Evolutionary conservation across 2,888 invertebrate species (phyloP), one percentile per base, ranked within the genome.

Genomic region (Oligia strigilis): DNA sequence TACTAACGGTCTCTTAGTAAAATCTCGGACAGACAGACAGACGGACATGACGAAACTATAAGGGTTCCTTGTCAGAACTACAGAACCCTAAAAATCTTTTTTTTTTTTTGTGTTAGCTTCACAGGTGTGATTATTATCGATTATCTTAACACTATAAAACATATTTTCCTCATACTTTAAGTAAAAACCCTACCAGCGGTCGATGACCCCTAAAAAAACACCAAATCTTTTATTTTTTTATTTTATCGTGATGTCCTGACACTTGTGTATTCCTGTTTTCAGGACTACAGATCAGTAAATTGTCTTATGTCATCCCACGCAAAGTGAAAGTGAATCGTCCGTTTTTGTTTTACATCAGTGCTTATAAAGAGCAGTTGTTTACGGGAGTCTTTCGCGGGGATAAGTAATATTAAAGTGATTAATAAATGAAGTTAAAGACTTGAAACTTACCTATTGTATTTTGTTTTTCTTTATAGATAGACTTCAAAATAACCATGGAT

Each of bases 261-360:
- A 69, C 29, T 49, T 62, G 19, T 71, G 36, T 64, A 23, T 71
- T 79, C 52, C 64, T 79, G 46, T 11, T 79, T 79, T 55, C 78
- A 79, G 78, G 9, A n/a, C 0, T 23, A 11, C 0, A 3, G 23
- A 0, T 69, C 4, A 1, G 3, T 17, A 0, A 8, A 58, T 0
- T 58, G 64, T 19, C 6, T 36, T 19, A 4, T 43, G 0, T 0
- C 4, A 5, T 46, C 13, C 23, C 8, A 3, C 6, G 1, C 2
- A 1, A 43, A 5, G 2, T 79, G 14, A 23, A 13, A 17, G 29
- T 43, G 43, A 36, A 67, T 67, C 60, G 11, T 17, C 79, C 78
- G 13, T 78, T 78, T 79, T 14, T 78, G 43, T 78, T 78, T 62
- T 36, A 78, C 67, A 52, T 78, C 36, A 36, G 0, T 2, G 11